Evolutionary conservation across 1,140 invertebrate species (phyloP), one percentile per base, ranked within the genome.

Genomic region (Eueides isabella): DNA sequence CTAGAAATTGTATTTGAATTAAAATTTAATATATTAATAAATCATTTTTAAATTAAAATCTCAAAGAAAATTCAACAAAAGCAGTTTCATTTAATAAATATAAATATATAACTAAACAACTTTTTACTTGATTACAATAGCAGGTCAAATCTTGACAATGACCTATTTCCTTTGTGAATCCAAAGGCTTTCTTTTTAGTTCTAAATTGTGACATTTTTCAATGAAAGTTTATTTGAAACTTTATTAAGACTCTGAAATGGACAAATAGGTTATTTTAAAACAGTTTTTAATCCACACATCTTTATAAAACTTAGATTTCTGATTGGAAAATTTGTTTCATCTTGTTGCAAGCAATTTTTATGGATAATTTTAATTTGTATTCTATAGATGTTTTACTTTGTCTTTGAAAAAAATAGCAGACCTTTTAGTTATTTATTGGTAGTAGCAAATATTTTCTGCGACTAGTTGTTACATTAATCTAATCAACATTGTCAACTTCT

Each of bases 81-180:
- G 48, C 9, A 61, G 26, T 61, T 55, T 55, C 48, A 19, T 26
- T 55, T 55, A 19, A 55, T 55, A n/a, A n/a, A n/a, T n/a, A 5
- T 38, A 38, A 38, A 11, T 38, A 38, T n/a, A 62, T 62, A 62
- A 63, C 29, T 63, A 63, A 63, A 30, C 61, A 41, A 67, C 31
- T 44, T 67, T 66, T 67, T 67, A 67, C 29, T 31, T 11, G 67
- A 69, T 69, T 28, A 69, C 67, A 31, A 61, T 61, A n/a, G 67
- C 67, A 28, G 41, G 67, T 69, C 30, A 69, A 31, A 69, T 61
- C 67, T 69, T 69, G 67, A 69, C 67, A 69, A 61, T 69, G 67
- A 61, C 67, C 44, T 26, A 69, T 69, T 69, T 69, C 44, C 38
- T 69, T 69, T 69, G 67, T 61, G 12, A 23, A 61, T 69, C 31